These are phyloP conservation scores for Dyspetes luteomarginatus DNA, from an alignment of 2,888 invertebrate genomes.

Conservation along the genomic window DNA sequence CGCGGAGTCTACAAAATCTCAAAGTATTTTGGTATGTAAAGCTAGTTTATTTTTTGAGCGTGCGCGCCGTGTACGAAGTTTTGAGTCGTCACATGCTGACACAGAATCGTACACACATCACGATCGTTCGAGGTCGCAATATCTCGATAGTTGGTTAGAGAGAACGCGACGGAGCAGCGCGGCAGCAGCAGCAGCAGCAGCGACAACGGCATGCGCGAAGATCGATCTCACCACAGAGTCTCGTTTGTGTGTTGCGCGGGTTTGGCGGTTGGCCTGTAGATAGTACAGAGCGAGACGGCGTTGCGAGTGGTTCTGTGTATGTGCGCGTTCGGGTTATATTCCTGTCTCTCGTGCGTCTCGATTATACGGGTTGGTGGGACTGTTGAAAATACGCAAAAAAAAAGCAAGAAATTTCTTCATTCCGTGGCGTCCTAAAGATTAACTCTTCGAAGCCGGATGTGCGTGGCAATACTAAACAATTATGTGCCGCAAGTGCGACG, in stretches of 20 bases:
- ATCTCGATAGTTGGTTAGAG: slow-evolving; percentile 20
- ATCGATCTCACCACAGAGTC: slow-evolving; percentile 75
- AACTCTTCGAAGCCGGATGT: slow-evolving; percentile 37
- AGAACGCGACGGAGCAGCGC: slow-evolving; percentile 34
- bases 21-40: background rate
- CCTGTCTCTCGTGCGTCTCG: slow-evolving; percentile 11
- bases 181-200: slow-evolving; percentile 39
- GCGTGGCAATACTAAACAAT: slow-evolving; percentile 22
- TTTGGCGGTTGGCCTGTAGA: slow-evolving; percentile 7
- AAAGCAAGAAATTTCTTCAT: slow-evolving; percentile 9
- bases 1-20: background rate
- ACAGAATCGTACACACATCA: no score
- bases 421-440: slow-evolving; percentile 20
- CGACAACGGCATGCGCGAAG: slow-evolving; percentile 63
- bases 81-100: background rate
- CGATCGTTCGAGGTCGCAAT: slow-evolving; percentile 51
- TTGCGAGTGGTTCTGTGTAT: background rate
- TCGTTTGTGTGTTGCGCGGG: slow-evolving; percentile 56
- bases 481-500: slow-evolving; percentile 16
- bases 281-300: slow-evolving; percentile 1
- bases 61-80: background rate
- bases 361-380: background rate
- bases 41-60: background rate
- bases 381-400: slow-evolving; percentile 31
- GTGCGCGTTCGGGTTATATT: no score